A percentile compares a stretch with the other conserved stretches of the same genome.
These are phyloP conservation scores for Acleris literana DNA, from an alignment of 2,888 invertebrate genomes.

Conservation along the genomic window DNA sequence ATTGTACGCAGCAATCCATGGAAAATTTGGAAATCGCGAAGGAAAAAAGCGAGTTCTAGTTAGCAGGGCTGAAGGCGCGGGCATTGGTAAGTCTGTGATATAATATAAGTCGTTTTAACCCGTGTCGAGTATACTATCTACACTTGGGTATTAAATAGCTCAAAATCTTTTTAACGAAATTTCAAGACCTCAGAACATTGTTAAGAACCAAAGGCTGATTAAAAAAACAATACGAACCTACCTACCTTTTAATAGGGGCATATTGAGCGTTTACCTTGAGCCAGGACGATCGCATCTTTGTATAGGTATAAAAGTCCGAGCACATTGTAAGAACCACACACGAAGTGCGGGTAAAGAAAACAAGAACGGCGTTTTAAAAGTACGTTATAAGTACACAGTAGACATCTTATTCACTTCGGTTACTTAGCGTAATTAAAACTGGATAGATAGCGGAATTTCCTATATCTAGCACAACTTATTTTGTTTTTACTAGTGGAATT, in stretches of 20 bases:
- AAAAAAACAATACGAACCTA: slow-evolving; percentile 36
- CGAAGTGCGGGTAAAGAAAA: slow-evolving; percentile 48
- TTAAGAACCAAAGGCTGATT: slow-evolving; percentile 4
- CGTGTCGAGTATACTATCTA: too few relatives aligned
- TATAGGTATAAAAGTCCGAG: slow-evolving; percentile 39
- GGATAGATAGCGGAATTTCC: too few relatives aligned
- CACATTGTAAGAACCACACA: slow-evolving; percentile 55
- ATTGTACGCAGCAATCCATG: neutral
- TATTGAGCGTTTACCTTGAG: slow-evolving; percentile 49
- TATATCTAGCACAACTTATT: too few relatives aligned
- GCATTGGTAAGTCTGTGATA: too few relatives aligned
- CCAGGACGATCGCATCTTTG: slow-evolving; percentile 45
- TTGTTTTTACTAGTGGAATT: too few relatives aligned
- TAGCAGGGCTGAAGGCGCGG: too few relatives aligned
- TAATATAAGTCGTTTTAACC: too few relatives aligned
- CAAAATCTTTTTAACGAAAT: neutral
- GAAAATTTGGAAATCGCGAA: too few relatives aligned
- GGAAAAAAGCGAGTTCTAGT: too few relatives aligned
- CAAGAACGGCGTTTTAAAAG: slow-evolving; percentile 39
- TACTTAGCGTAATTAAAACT: too few relatives aligned
- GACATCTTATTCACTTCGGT: too few relatives aligned
- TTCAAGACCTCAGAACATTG: neutral
- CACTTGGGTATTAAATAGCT: neutral
- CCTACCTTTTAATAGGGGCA: slow-evolving; percentile 49
- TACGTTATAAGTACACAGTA: too few relatives aligned